These are phyloP conservation scores for Bembecia ichneumoniformis DNA, from an alignment of 2,888 invertebrate species.

Conservation along the genomic window DNA sequence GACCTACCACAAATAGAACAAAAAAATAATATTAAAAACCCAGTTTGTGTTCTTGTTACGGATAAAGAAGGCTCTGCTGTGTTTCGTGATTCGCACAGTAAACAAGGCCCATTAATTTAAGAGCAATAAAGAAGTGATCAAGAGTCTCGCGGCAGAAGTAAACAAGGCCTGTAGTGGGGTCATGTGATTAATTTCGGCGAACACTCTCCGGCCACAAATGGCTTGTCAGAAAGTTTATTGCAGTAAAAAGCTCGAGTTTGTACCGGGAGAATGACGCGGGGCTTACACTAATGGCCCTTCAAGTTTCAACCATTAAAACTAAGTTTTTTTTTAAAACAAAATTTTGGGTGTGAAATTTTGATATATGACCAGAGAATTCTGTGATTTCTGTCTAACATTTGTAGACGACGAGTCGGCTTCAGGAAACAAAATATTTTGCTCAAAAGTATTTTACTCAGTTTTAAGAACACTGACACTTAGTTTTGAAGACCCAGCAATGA, in stretches of 20 bases:
- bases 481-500: too few species aligned
- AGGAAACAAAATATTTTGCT: too few species aligned
- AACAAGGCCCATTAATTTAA: slow-evolving; percentile 2
- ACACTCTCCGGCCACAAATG: slow-evolving; percentile 60
- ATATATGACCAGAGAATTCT: slow-evolving; percentile 3
- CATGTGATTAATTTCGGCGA: slow-evolving; percentile 58
- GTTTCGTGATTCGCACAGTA: not conserved
- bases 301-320: slow-evolving; percentile 51
- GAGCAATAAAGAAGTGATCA: slow-evolving; percentile 45
- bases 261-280: slow-evolving; percentile 52
- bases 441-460: too few species aligned
- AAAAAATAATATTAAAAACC: too few species aligned
- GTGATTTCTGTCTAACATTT: slow-evolving; percentile 1
- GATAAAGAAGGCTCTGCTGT: too few species aligned
- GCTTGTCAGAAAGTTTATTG: slow-evolving; percentile 66
- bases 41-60: slow-evolving; percentile 8
- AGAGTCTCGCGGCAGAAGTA: slow-evolving; percentile 30
- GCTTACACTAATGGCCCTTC: slow-evolving; percentile 56
- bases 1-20: too few species aligned
- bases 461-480: too few species aligned
- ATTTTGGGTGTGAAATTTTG: slow-evolving; percentile 23
- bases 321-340: slow-evolving; percentile 31
- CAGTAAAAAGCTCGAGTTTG: slow-evolving; percentile 59
- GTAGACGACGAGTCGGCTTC: too few species aligned
- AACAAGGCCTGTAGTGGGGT: slow-evolving; percentile 42